Evolutionary conservation across 2,113 vertebrate species (phyloP).

Genomic region (Oncorhynchus clarkii): DNA sequence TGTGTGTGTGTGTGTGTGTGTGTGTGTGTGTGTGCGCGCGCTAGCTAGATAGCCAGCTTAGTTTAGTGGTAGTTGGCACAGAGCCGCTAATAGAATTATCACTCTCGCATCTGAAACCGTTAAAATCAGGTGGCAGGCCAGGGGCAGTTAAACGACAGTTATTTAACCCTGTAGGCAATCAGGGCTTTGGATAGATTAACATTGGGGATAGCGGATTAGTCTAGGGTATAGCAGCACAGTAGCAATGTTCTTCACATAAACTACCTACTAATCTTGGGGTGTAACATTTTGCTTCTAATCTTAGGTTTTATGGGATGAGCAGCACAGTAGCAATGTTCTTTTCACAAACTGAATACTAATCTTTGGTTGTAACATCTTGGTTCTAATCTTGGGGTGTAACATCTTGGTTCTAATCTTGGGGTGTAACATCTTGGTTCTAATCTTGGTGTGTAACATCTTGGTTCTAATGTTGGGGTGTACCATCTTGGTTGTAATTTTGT

Average conservation of each 20-base stretch:
- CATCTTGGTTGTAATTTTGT: neutral
- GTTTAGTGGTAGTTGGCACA: constrained; percentile 13
- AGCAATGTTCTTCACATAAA: neutral
- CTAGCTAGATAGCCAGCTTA: neutral
- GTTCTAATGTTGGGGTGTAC: no score
- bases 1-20: no score
- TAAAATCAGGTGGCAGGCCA: constrained; percentile 38
- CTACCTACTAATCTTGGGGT: neutral
- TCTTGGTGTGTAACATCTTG: no score
- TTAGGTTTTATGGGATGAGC: no score
- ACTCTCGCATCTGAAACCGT: constrained; percentile 45
- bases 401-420: no score
- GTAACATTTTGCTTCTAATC: no score
- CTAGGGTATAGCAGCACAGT: neutral
- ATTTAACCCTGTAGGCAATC: constrained; percentile 8
- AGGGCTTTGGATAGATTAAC: neutral
- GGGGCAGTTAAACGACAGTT: constrained; percentile 29
- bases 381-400: no score
- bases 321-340: no score
- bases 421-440: no score
- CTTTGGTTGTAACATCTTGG: neutral
- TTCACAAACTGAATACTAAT: neutral
- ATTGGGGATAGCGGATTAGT: neutral
- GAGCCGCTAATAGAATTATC: constrained; percentile 63
- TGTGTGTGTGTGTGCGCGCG: neutral